phyloP scores from a whole-genome alignment of 2,888 invertebrate genomes.

The Acrocyrtus sp. region DNA sequence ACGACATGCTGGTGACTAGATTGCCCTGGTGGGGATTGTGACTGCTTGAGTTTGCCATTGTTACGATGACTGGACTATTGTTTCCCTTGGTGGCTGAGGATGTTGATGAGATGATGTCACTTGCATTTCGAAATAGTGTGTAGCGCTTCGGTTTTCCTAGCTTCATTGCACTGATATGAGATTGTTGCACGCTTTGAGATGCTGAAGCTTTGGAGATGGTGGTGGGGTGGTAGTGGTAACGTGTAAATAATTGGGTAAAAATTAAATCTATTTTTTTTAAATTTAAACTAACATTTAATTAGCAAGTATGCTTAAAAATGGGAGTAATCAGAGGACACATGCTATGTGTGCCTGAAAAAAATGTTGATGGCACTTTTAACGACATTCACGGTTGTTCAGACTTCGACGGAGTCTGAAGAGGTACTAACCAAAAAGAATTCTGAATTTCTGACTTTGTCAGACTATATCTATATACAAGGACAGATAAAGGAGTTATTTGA shows the following conservation, averaged over 20 bases:
- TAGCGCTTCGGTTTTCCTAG: conserved; percentile 37
- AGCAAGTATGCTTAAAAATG: conserved; percentile 3
- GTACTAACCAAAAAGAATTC: background rate
- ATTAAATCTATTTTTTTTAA: background rate
- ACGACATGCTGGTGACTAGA: conserved; percentile 40
- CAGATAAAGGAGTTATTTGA: too few relatives aligned
- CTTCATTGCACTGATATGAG: conserved; percentile 40
- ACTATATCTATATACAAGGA: too few relatives aligned
- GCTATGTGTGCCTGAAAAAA: too few relatives aligned
- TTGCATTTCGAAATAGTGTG: conserved; percentile 37
- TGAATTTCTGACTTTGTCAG: too few relatives aligned
- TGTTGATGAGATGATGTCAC: background rate
- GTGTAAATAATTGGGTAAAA: background rate
- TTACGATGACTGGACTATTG: conserved; percentile 18
- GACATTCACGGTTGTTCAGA: conserved; percentile 43
- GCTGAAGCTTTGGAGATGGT: too few relatives aligned
- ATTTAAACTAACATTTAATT: background rate
- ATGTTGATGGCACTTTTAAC: conserved; percentile 40
- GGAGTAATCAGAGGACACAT: background rate
- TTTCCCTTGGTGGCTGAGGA: conserved; percentile 1
- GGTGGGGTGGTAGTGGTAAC: background rate
- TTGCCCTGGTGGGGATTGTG: background rate
- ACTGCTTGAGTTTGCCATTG: conserved; percentile 33
- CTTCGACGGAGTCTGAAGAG: conserved; percentile 18
- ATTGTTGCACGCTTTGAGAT: too few relatives aligned